phyloP scores from a whole-genome alignment of 2,113 vertebrate species.

The Anolis sagrei region DNA sequence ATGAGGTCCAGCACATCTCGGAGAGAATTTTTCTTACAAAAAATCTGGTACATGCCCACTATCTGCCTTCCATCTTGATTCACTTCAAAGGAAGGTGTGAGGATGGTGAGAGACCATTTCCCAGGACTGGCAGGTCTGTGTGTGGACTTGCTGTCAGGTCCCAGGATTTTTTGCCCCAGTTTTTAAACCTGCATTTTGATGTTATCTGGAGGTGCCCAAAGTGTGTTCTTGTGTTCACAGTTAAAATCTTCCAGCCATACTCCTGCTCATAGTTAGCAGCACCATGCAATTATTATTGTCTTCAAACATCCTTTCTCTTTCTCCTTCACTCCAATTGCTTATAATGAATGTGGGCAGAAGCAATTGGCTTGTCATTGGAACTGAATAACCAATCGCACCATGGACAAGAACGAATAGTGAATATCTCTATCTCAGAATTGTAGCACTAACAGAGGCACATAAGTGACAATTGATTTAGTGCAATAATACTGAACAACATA shows the following conservation, averaged over 20 bases:
- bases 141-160: no score
- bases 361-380: constrained; percentile 30
- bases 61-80: no score
- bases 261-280: not conserved
- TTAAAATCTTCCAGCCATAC: not conserved
- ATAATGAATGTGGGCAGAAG: constrained; percentile 34
- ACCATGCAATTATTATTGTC: not conserved
- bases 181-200: no score
- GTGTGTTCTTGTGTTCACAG: not conserved
- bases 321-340: constrained; percentile 2
- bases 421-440: constrained; percentile 5
- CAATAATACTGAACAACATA: constrained; percentile 13
- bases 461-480: constrained; percentile 31
- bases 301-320: constrained; percentile 24
- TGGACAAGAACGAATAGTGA: constrained; percentile 32
- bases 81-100: no score
- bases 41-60: no score
- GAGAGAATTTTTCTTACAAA: no score
- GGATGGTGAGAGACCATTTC: no score
- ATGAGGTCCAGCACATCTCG: no score
- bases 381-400: constrained; percentile 38
- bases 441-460: constrained; percentile 13
- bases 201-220: no score
- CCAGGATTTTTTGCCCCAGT: no score
- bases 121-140: no score